Conservation (phyloP, 2,888 invertebrate genomes). For the Geotrupes spiniger region DNA sequence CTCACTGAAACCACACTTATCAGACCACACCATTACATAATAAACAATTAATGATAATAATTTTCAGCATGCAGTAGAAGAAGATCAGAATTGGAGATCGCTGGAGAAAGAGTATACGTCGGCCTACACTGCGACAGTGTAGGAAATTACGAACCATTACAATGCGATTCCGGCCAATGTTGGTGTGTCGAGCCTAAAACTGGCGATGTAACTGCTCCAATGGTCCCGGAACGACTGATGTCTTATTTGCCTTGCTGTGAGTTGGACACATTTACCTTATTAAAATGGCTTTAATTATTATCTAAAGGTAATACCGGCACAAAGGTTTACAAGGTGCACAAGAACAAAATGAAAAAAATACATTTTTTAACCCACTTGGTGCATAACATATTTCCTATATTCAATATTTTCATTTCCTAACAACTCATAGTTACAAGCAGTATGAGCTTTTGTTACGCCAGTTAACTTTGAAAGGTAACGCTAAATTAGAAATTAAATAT, state of each 20-base stretch:
- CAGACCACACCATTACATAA: not conserved
- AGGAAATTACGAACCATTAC: conserved; percentile 67
- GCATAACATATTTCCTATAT: not conserved
- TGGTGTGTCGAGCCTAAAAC: conserved; percentile 66
- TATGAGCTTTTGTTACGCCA: too few relatives aligned
- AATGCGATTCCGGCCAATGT: conserved; percentile 65
- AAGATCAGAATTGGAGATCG: conserved; percentile 55
- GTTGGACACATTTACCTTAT: conserved; percentile 41
- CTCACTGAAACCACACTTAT: too few relatives aligned
- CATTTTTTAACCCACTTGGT: too few relatives aligned
- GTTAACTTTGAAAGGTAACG: too few relatives aligned
- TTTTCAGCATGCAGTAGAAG: conserved; percentile 61
- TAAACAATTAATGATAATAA: not conserved
- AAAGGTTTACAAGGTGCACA: too few relatives aligned
- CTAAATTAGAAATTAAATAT: too few relatives aligned
- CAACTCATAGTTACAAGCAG: too few relatives aligned
- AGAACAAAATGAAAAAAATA: too few relatives aligned
- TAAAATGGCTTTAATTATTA: too few relatives aligned
- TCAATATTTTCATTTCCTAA: not conserved
- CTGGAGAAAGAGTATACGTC: conserved; percentile 43
- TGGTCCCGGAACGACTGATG: conserved; percentile 60
- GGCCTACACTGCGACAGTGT: conserved; percentile 62
- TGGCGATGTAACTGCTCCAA: conserved; percentile 57
- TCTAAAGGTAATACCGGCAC: too few relatives aligned
- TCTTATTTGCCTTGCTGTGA: conserved; percentile 63